Conservation (phyloP, 1,140 invertebrate genomes). For the Zaprionus ghesquierei region DNA sequence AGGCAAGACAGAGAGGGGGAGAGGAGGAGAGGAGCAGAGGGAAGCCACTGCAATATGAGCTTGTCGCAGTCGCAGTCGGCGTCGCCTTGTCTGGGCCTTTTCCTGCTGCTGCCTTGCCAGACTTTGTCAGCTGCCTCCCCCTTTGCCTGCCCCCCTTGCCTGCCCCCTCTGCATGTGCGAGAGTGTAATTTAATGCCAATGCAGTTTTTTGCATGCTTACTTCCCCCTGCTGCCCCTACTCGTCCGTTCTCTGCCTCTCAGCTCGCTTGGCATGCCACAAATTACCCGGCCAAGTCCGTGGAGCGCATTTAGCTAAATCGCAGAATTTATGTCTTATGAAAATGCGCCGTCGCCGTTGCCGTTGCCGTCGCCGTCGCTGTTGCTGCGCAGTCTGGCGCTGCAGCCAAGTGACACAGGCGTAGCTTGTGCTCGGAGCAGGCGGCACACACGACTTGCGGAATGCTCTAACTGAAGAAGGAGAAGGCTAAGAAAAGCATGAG, state of each 20-base stretch:
- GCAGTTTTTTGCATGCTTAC: constrained; percentile 40
- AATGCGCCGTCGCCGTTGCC: constrained; percentile 30
- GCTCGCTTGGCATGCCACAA: constrained; percentile 57
- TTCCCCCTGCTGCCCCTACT: background rate
- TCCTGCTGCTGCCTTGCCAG: background rate
- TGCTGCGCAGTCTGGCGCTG: background rate
- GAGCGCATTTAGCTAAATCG: constrained; percentile 77
- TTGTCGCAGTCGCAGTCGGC: constrained; percentile 42
- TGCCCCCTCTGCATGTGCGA: constrained; percentile 13
- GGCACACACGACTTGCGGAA: background rate
- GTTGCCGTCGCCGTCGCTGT: background rate
- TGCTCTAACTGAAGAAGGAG: constrained; percentile 8
- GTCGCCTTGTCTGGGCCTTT: constrained; percentile 51
- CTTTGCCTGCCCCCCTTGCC: background rate
- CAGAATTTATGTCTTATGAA: constrained; percentile 79
- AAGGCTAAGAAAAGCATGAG: no score
- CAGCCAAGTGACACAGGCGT: constrained; percentile 54
- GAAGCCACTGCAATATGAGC: constrained; percentile 59
- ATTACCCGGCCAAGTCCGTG: constrained; percentile 67
- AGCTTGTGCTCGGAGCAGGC: constrained; percentile 32
- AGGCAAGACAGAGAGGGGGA: background rate
- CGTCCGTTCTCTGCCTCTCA: background rate
- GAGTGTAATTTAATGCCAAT: constrained; percentile 77
- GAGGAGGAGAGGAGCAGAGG: background rate
- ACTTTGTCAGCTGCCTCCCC: background rate